Percentiles rank a stretch among this genome's conserved stretches.
Conservation (phyloP, 2,797 vertebrate genomes). For the Rhynchonycteris naso region DNA sequence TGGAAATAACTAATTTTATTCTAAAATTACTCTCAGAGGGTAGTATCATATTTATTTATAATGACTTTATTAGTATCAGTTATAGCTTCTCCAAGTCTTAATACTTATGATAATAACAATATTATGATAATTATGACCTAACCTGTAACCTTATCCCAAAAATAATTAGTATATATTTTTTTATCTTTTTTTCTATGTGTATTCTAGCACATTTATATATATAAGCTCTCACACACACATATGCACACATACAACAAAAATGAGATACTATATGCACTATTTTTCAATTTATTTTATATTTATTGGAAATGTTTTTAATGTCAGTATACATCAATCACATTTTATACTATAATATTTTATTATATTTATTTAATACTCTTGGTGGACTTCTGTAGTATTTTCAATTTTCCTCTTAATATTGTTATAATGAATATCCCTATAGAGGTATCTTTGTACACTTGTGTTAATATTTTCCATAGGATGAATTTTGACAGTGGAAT, state of each 20-base stretch:
- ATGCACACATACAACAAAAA: neutral
- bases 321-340: neutral
- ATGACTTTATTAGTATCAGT: neutral
- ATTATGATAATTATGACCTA: neutral
- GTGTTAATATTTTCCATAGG: neutral
- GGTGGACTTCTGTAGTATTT: conserved; percentile 5
- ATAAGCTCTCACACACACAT: neutral
- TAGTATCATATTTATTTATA: neutral
- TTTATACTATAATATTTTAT: neutral
- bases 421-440: neutral
- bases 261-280: neutral
- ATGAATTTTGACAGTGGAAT: neutral
- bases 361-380: neutral
- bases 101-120: neutral
- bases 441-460: neutral
- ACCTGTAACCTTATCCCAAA: neutral
- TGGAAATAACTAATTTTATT: neutral
- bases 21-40: neutral
- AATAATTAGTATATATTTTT: neutral
- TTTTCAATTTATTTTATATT: neutral
- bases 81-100: neutral
- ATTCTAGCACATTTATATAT: neutral
- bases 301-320: neutral
- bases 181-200: neutral
- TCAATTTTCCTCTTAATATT: neutral